Conservation (phyloP, 2,888 invertebrate species). For the Platyscelio sp. region DNA sequence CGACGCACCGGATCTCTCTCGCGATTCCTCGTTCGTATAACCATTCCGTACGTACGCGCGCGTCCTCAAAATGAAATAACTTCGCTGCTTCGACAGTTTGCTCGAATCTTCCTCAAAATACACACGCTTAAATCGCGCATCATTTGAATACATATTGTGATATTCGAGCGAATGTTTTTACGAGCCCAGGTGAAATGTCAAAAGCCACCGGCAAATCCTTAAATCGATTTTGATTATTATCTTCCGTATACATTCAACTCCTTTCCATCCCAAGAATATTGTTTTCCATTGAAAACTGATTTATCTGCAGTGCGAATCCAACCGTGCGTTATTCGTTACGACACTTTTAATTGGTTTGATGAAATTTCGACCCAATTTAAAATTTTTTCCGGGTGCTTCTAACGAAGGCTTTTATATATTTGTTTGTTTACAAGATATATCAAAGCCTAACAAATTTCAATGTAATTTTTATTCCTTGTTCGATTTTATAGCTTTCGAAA, state of each 20-base stretch:
- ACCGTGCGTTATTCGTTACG: too few species aligned
- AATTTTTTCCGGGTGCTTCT: too few species aligned
- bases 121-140: slow-evolving; percentile 36
- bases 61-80: slow-evolving; percentile 60
- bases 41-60: slow-evolving; percentile 37
- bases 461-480: too few species aligned
- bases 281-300: too few species aligned
- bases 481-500: too few species aligned
- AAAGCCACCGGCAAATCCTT: background rate
- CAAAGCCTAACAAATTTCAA: too few species aligned
- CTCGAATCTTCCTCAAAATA: slow-evolving; percentile 41
- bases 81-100: slow-evolving; percentile 46
- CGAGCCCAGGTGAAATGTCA: slow-evolving; percentile 24
- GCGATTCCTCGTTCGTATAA: slow-evolving; percentile 52
- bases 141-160: slow-evolving; percentile 48
- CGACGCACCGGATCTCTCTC: slow-evolving; percentile 38
- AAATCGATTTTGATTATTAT: slow-evolving; percentile 17
- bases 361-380: too few species aligned
- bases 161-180: slow-evolving; percentile 33
- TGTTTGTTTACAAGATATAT: too few species aligned
- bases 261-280: too few species aligned
- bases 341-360: too few species aligned
- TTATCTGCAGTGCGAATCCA: too few species aligned
- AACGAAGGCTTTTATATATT: too few species aligned
- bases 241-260: background rate